Conservation (phyloP, 1,140 invertebrate genomes). For the Drosophila prosaltans region DNA sequence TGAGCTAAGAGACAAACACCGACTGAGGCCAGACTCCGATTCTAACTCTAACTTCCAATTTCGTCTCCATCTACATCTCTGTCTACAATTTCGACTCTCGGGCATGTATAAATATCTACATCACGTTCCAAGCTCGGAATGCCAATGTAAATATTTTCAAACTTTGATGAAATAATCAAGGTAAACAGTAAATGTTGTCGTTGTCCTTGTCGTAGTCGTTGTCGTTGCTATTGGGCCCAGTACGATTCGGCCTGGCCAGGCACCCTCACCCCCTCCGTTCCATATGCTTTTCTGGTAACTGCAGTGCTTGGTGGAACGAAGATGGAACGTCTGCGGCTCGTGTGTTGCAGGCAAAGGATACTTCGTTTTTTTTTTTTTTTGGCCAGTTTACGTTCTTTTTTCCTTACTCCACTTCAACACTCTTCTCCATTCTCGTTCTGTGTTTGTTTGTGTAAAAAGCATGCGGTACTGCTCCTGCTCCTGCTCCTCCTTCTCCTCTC, state of each 20-base stretch:
- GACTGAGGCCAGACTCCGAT: slow-evolving; percentile 6
- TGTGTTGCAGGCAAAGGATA: slow-evolving; percentile 45
- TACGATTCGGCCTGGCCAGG: too few relatives aligned
- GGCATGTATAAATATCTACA: slow-evolving; percentile 79
- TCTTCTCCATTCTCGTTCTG: neutral
- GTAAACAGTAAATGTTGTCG: slow-evolving; percentile 79
- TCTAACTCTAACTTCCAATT: slow-evolving; percentile 9
- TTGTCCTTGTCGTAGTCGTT: slow-evolving; percentile 41
- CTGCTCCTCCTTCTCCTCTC: neutral
- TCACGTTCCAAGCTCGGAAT: slow-evolving; percentile 78
- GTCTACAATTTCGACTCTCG: slow-evolving; percentile 28
- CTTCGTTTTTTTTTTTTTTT: slow-evolving; percentile 25
- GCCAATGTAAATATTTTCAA: slow-evolving; percentile 81
- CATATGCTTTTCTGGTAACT: slow-evolving; percentile 8
- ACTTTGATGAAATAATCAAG: slow-evolving; percentile 81
- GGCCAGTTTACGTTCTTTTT: slow-evolving; percentile 13
- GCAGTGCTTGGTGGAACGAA: slow-evolving; percentile 8
- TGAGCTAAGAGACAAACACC: slow-evolving; percentile 5
- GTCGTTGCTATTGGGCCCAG: slow-evolving; percentile 21
- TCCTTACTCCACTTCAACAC: slow-evolving; percentile 17
- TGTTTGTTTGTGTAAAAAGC: slow-evolving; percentile 44
- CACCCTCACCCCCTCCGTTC: too few relatives aligned
- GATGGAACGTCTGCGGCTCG: slow-evolving; percentile 41
- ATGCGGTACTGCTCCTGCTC: neutral
- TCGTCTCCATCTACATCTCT: slow-evolving; percentile 2